Evolutionary conservation across 2,113 vertebrate genomes (phyloP), one percentile per base, ranked within the genome.

Genomic region (Carettochelys insculpta): DNA sequence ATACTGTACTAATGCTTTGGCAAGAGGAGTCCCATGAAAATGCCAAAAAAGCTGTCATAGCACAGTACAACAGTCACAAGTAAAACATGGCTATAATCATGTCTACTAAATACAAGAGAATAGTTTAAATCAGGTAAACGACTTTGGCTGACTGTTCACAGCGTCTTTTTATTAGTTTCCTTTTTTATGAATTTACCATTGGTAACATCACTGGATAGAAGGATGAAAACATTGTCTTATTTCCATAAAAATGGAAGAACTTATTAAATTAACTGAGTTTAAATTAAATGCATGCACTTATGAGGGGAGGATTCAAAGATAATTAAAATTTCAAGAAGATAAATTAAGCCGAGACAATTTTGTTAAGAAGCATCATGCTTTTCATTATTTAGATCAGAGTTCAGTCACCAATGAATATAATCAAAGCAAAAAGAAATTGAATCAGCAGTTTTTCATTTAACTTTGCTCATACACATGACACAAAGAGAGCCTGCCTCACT

Each of bases 261-360:
- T 38, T 68, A 48, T 17, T 90, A 82, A 83, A 94, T 87, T 80
- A 77, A 38, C 5, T 1, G 80, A 88, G 11, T 68, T 91, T 75
- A 92, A 87, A 86, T n/a, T 80, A 89, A 86, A 80, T 56, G 51
- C 27, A 27, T 93, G 9, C 77, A 45, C 58, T 90, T 92, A 58
- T 85, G 43, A 92, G 34, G 14, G 25, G 48, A 45, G 5, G n/a
- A 27, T 53, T 41, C 13, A 77, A 89, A n/a, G 76, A 86, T 84
- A 85, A 96, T 92, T 84, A 84, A 82, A 79, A 82, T 90, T 90
- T 93, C 13, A 85, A 83, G 51, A 58, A 58, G 24, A 54, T 34
- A 81, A 94, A 93, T 80, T 91, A 92, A 80, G 48, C 41, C 41
- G 73, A 88, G 73, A 20, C 9, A 45, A 77, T 91, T 94, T 92